Conservation (phyloP, 2,888 invertebrate species). For the Mechanitis mazaeus region DNA sequence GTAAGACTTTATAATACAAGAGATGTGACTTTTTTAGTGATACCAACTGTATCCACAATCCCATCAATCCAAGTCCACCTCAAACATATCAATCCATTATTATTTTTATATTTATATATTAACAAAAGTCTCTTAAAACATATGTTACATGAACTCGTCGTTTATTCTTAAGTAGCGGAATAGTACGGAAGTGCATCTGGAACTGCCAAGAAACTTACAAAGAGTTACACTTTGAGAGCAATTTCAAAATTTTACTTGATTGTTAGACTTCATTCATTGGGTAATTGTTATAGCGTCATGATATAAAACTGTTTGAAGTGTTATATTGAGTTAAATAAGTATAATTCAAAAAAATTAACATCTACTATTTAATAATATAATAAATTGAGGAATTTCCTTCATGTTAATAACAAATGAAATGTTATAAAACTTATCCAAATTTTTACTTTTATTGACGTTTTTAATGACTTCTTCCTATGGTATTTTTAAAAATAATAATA, state of each 20-base stretch:
- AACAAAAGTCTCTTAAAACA: slow-evolving; percentile 39
- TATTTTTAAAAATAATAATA: too few relatives aligned
- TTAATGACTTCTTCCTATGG: too few relatives aligned
- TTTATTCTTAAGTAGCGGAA: slow-evolving; percentile 28
- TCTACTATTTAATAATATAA: too few relatives aligned
- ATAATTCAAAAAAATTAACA: not conserved
- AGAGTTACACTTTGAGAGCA: slow-evolving; percentile 50
- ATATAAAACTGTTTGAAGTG: not conserved
- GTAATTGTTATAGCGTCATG: slow-evolving; percentile 9
- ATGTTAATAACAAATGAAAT: too few relatives aligned
- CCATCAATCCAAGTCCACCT: too few relatives aligned
- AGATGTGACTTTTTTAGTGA: too few relatives aligned
- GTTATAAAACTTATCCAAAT: too few relatives aligned
- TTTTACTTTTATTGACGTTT: too few relatives aligned
- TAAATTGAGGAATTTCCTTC: too few relatives aligned
- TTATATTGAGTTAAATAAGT: not conserved
- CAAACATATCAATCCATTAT: too few relatives aligned
- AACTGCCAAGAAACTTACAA: slow-evolving; percentile 54
- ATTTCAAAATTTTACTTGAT: slow-evolving; percentile 43
- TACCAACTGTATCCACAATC: too few relatives aligned
- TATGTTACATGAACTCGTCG: slow-evolving; percentile 34
- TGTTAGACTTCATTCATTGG: slow-evolving; percentile 29
- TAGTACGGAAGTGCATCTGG: slow-evolving; percentile 36
- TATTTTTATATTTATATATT: not conserved
- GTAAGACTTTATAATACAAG: too few relatives aligned